Conservation (phyloP, 2,797 vertebrate genomes). For the Acanthurus leucopareius region DNA sequence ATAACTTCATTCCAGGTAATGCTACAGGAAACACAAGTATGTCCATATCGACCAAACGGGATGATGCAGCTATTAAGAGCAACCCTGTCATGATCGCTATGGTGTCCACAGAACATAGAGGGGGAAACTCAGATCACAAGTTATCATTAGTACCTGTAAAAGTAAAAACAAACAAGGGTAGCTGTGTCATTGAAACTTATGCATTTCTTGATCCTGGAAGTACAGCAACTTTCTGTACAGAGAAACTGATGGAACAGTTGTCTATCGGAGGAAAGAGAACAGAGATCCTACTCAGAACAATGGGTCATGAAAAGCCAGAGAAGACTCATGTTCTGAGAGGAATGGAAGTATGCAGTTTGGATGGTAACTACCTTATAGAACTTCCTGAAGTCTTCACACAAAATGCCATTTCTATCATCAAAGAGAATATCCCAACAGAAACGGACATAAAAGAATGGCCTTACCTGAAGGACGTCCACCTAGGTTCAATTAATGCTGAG, state of each 20-base stretch:
- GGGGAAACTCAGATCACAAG: not conserved
- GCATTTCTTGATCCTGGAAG: not conserved
- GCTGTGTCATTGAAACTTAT: not conserved
- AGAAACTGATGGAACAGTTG: not conserved
- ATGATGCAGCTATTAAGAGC: no score
- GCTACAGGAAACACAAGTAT: no score
- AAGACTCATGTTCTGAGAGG: no score
- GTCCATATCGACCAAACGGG: no score
- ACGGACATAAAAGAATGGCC: not conserved
- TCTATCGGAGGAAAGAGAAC: no score
- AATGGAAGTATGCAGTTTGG: not conserved
- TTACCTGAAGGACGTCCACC: not conserved
- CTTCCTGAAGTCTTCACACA: slow-evolving; percentile 1
- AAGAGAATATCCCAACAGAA: not conserved
- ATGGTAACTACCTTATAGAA: not conserved
- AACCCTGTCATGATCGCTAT: not conserved
- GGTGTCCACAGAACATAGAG: not conserved
- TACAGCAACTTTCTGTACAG: not conserved
- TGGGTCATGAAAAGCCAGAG: no score
- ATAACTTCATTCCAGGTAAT: not conserved
- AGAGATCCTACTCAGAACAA: no score
- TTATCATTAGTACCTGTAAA: not conserved
- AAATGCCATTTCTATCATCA: not conserved
- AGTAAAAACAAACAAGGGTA: not conserved
- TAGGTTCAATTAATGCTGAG: not conserved